Conservation (phyloP, 2,797 vertebrate genomes). For the Megalops cyprinoides region DNA sequence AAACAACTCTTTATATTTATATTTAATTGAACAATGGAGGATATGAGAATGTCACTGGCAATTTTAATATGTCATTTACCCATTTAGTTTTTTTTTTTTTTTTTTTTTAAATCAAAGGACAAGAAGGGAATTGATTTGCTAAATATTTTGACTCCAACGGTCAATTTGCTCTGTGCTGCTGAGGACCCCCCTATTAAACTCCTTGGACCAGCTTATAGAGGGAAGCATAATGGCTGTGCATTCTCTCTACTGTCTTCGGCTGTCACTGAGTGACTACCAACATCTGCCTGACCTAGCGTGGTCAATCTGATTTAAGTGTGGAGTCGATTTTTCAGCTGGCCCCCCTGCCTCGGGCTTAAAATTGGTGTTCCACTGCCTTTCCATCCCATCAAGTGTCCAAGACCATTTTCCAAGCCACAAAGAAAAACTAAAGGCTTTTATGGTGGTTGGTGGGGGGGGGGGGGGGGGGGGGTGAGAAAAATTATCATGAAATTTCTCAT, state of each 20-base stretch:
- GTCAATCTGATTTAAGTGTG: neutral
- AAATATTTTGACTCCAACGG: too few species aligned
- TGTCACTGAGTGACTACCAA: neutral
- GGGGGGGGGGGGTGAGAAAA: conserved; percentile 8
- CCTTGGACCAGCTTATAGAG: neutral
- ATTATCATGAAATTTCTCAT: conserved; percentile 29
- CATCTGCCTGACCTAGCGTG: neutral
- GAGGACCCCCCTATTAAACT: too few species aligned
- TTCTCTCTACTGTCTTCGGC: neutral
- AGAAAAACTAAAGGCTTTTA: neutral
- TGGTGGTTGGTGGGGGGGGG: conserved; percentile 1
- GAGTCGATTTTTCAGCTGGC: conserved; percentile 1
- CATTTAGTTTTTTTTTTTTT: too few species aligned
- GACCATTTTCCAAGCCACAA: conserved; percentile 10
- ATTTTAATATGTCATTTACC: too few species aligned
- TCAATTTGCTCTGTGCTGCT: too few species aligned
- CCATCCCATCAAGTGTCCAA: conserved; percentile 1
- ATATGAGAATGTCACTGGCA: too few species aligned
- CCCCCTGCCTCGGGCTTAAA: neutral
- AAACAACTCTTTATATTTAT: too few species aligned
- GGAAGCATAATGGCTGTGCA: neutral
- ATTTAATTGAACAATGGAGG: too few species aligned
- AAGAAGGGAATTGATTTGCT: too few species aligned
- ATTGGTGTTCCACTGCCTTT: conserved; percentile 7
- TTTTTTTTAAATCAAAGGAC: too few species aligned